Base-by-base conservation (phyloP, 2,888 invertebrate genomes). In the Baronia brevicornis region DNA sequence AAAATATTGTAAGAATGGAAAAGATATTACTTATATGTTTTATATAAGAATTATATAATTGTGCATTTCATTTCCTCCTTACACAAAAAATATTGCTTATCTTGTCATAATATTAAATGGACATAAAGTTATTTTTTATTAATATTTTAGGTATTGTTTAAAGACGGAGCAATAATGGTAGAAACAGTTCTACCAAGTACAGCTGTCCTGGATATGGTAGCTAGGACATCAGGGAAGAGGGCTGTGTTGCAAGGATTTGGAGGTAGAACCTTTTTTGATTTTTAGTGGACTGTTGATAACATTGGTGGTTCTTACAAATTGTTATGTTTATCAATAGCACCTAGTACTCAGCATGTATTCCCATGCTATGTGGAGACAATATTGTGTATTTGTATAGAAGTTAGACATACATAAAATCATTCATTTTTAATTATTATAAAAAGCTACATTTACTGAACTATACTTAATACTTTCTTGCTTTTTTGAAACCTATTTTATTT, bases 191-290 rank as follows among this genome's bases (percentile, higher is more conserved):
- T 92, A 14, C 87, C 91, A 0, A 88, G 89, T 2, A 58, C 84
- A 2, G 36, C 51, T 0, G 58, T 84, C 0, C 25, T 79, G 2
- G 75, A 86, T 18, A 56, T 90, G 15, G 86, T 89, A 3, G 51
- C 85, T 1, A 65, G 77, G 46, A 55, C 80, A 0, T 90, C 92
- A 0, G 95, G 95, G 0, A 87, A 85, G 36, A 85, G 89, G 44
- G 92, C 92, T 1, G 91, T 94, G 0, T 67, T 96, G 0, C 91
- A 91, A 54, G 96, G 96, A 3, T 90, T 90, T 66, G 94, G 93
- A 40, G 91, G 92, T 75, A 66, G 49, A 34, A 26, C 41, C 22
- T 8, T 9, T 13, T 5, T 15, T 12, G 3, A 13, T 19, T 12
- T 10, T 7, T 10, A 12, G 12, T 13, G 1, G n/a, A 7, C 21